Conservation (phyloP, 2,113 vertebrate species). For the Actenoides lindsayi region DNA sequence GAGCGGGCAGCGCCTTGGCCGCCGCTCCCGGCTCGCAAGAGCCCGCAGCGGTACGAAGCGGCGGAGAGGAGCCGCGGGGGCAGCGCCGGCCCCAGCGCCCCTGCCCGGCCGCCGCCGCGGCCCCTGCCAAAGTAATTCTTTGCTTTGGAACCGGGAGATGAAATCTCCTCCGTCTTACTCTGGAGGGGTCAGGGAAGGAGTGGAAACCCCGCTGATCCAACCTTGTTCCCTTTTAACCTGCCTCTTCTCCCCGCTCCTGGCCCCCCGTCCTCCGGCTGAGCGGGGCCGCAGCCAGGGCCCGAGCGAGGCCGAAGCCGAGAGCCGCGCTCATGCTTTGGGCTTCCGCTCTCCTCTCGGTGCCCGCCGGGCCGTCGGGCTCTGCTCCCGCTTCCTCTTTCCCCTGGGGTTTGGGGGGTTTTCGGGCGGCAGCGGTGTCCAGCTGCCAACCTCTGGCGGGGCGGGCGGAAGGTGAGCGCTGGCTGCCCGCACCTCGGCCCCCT, state of each 20-base stretch:
- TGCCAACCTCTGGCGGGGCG: not conserved
- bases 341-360: not conserved
- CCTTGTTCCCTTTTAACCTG: conserved; percentile 57
- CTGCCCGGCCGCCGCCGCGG: not conserved
- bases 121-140: conserved; percentile 72
- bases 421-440: not conserved
- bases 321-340: not conserved
- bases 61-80: not conserved
- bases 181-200: conserved; percentile 50
- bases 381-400: not conserved
- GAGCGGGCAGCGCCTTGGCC: not conserved
- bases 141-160: conserved; percentile 54
- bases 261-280: not conserved
- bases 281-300: conserved; percentile 13
- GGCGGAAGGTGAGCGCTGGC: not conserved
- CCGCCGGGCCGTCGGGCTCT: not conserved
- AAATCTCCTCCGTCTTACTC: conserved; percentile 34
- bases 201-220: conserved; percentile 49
- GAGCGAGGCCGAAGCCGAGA: not conserved
- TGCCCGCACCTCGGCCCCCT: not conserved
- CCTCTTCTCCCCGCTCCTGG: not conserved
- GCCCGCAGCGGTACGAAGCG: not conserved
- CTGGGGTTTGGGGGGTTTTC: not conserved
- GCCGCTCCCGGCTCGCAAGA: not conserved
- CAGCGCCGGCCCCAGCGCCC: not conserved